Conservation (phyloP, 2,113 vertebrate species). For the Lepus americanus region DNA sequence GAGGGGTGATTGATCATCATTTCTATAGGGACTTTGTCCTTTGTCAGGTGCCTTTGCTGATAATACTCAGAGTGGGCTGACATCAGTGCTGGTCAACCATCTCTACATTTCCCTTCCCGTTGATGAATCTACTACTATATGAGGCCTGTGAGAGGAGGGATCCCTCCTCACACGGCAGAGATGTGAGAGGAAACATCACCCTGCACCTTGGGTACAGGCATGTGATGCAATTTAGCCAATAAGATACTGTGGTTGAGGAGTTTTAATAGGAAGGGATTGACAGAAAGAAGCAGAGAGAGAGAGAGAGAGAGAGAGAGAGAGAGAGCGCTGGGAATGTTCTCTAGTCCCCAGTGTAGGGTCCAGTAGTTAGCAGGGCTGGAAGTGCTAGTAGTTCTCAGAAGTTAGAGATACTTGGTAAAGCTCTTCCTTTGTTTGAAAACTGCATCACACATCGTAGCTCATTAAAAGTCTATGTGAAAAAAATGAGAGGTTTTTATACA, state of each 20-base stretch:
- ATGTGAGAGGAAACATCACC: background rate
- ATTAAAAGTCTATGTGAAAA: background rate
- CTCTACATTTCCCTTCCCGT: background rate
- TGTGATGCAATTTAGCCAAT: background rate
- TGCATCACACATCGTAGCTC: background rate
- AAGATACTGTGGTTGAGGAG: background rate
- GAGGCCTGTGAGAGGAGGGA: background rate
- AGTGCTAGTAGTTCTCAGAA: background rate
- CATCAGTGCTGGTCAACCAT: background rate
- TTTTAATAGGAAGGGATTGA: background rate
- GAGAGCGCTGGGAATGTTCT: background rate
- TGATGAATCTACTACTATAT: background rate
- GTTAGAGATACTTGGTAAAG: background rate
- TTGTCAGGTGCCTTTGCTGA: background rate
- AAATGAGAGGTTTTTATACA: background rate
- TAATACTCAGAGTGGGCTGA: background rate
- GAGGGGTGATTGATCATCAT: no score
- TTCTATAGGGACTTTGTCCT: background rate
- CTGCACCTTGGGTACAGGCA: background rate
- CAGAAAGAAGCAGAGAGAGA: background rate
- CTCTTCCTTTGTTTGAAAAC: background rate
- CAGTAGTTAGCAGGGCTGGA: background rate
- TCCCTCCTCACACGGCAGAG: background rate
- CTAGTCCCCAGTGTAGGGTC: background rate
- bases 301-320: background rate